Evolutionary conservation across 2,797 vertebrate species (phyloP), one percentile per base, ranked within the genome.

Genomic region (Labeo calbasu): DNA sequence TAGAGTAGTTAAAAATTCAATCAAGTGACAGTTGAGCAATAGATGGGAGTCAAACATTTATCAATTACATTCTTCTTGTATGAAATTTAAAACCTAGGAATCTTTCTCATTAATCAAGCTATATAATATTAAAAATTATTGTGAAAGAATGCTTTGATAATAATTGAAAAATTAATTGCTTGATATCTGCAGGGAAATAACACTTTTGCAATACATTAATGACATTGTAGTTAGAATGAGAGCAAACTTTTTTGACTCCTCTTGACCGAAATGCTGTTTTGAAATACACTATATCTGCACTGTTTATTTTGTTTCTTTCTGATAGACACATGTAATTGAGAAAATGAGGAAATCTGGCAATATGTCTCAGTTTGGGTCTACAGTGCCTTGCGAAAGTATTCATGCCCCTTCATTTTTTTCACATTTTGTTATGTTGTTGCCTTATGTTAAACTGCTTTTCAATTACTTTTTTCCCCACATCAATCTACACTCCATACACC

Each of bases 131-230:
- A 78, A 79, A 75, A 79, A 82, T 76, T 83, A 86, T 85, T 81
- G 80, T 88, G 82, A 85, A 77, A 84, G 7, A 66, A 88, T 88
- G 84, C 77, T 85, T 85, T 85, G 81, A 81, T 84, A 84, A 65
- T 90, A 90, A 89, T 90, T 90, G 90, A 86, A 89, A 90, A 89
- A 87, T 89, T 89, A 90, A 90, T 90, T 87, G 88, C 82, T 82
- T 87, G 79, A 76, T 78, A 84, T 89, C 90, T 89, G 63, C 79
- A 72, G 90, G 88, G 88, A 90, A 85, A 86, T 86, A 84, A 84
- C 25, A 70, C 80, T 77, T 77, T 75, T 85, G 50, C 81, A 84
- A 85, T 86, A 32, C n/a, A 83, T 85, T 87, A 84, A 87, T 85
- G 85, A 83, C 77, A 70, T 65, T 87, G 75, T 83, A 84, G 81